Conservation (phyloP, 2,797 vertebrate genomes). For the Varecia variegata region DNA sequence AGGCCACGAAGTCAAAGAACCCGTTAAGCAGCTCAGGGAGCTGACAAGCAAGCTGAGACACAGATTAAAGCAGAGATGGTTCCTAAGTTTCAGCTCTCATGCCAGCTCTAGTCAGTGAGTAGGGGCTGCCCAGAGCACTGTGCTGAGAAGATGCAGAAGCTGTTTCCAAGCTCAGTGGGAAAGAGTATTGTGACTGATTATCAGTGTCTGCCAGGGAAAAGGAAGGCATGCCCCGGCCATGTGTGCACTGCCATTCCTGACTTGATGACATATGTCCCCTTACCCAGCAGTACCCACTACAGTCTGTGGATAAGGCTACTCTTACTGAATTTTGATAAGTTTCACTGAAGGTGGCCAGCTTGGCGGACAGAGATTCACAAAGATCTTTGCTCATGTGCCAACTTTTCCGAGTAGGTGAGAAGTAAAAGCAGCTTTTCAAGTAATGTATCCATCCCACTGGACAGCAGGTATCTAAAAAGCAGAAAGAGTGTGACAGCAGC, state of each 20-base stretch:
- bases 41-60: neutral
- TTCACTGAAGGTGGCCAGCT: neutral
- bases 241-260: neutral
- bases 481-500: neutral
- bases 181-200: neutral
- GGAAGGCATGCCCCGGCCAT: neutral
- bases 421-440: slow-evolving; percentile 73
- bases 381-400: slow-evolving; percentile 66
- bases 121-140: neutral
- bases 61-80: neutral
- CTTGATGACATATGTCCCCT: neutral
- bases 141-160: neutral
- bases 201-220: neutral
- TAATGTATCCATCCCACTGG: slow-evolving; percentile 67
- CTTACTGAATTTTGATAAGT: fast-evolving
- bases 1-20: neutral
- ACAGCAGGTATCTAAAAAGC: slow-evolving; percentile 77
- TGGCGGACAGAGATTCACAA: slow-evolving; percentile 72
- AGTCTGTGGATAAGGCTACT: neutral
- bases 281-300: neutral
- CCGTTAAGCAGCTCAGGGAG: neutral
- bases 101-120: neutral
- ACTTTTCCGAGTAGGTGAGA: slow-evolving; percentile 34
- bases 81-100: neutral
- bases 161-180: neutral